Percentiles rank a stretch among this genome's conserved stretches.
Evolutionary conservation across 2,797 vertebrate genomes (phyloP).

Genomic region (Hydrophis major): DNA sequence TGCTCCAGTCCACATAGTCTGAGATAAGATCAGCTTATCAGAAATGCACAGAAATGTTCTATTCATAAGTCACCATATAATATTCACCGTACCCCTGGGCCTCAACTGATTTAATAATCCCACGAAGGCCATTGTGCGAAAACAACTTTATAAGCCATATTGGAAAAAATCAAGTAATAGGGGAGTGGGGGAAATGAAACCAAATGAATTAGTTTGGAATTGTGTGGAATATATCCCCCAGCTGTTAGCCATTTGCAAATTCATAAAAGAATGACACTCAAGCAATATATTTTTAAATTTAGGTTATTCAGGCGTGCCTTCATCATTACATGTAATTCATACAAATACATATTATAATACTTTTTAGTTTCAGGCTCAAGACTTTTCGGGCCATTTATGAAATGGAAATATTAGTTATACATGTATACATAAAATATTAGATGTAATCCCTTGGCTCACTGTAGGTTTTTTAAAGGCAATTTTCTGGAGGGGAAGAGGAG

Average conservation of each 20-base stretch:
- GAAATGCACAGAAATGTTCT: not conserved
- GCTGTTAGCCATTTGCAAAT: not conserved
- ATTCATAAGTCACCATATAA: not conserved
- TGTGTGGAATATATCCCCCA: not conserved
- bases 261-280: not conserved
- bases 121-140: not conserved
- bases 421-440: not conserved
- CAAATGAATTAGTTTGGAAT: not conserved
- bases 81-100: constrained; percentile 6
- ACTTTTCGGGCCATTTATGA: not conserved
- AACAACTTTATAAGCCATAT: not conserved
- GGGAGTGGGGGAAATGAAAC: not conserved
- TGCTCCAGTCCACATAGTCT: not conserved
- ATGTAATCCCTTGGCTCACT: not conserved
- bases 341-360: not conserved
- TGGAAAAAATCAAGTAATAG: not conserved
- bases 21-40: constrained; percentile 13
- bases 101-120: constrained; percentile 24
- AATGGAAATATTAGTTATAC: not conserved
- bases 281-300: not conserved
- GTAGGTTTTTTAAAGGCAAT: not conserved
- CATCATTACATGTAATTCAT: not conserved
- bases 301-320: not conserved
- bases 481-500: too few species aligned
- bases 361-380: not conserved